Percentiles rank a stretch among this genome's conserved stretches.
phyloP scores from a whole-genome alignment of 2,888 invertebrate genomes.

The Chrysolina haemoptera region DNA sequence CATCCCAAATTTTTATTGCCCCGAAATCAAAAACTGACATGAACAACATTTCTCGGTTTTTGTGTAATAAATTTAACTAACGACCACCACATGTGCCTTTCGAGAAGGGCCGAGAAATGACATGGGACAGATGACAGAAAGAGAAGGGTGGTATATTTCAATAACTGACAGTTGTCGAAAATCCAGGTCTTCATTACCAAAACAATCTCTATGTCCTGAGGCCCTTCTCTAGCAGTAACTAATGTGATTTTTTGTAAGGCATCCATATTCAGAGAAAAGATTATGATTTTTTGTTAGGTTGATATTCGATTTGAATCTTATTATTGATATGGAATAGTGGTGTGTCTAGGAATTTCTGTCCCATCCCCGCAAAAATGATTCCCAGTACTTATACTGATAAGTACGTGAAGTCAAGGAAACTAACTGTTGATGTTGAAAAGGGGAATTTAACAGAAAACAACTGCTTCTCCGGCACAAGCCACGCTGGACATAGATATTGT shows the following conservation, averaged over 20 bases:
- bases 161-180: conserved; percentile 21
- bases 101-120: not conserved
- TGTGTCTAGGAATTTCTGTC: no score
- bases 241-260: conserved; percentile 15
- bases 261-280: no score
- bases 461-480: no score
- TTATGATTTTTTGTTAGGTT: no score
- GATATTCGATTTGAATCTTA: no score
- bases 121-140: not conserved
- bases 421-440: no score
- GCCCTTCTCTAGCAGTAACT: conserved; percentile 6
- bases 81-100: conserved; percentile 14
- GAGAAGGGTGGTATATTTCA: conserved; percentile 23
- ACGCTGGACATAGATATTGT: no score
- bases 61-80: conserved; percentile 14
- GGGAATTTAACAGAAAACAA: no score
- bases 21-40: not conserved
- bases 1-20: not conserved
- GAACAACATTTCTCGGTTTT: conserved; percentile 14
- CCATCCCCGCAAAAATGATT: no score
- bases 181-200: conserved; percentile 26
- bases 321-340: no score
- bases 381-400: no score
- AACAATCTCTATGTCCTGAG: conserved; percentile 12
- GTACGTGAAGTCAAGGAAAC: no score